phyloP scores from a whole-genome alignment of 2,797 vertebrate species.

The Xenentodon cancila region DNA sequence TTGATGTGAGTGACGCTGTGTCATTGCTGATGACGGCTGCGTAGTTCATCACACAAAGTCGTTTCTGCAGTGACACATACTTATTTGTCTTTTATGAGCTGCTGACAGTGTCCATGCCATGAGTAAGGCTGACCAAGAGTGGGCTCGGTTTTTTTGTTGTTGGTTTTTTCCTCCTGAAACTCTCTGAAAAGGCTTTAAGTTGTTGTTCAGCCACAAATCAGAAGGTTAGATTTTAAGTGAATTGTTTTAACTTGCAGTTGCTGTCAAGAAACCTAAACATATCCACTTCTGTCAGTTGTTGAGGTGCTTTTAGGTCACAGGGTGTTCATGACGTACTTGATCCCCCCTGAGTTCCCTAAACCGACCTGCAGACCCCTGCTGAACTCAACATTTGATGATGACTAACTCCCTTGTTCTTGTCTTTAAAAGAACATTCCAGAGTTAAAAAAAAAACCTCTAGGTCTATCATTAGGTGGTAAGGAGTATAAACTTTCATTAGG shows the following conservation, averaged over 20 bases:
- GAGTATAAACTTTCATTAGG: too few species aligned
- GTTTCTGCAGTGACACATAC: constrained; percentile 70
- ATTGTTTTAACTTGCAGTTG: constrained; percentile 13
- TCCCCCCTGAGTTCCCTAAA: too few species aligned
- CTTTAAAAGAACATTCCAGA: background rate
- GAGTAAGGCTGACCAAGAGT: constrained; percentile 39
- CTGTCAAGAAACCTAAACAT: constrained; percentile 13
- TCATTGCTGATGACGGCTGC: constrained; percentile 68
- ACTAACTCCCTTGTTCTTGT: constrained; percentile 37
- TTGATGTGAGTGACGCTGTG: constrained; percentile 78
- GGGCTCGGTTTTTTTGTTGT: background rate
- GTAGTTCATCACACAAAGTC: constrained; percentile 70
- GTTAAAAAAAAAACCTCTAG: too few species aligned
- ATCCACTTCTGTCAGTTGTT: constrained; percentile 5
- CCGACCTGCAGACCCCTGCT: too few species aligned
- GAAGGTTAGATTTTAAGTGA: background rate
- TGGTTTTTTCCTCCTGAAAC: constrained; percentile 16
- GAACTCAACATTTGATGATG: constrained; percentile 22
- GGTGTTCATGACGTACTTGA: background rate
- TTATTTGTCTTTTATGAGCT: constrained; percentile 77
- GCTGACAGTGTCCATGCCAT: constrained; percentile 64
- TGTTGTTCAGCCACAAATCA: background rate
- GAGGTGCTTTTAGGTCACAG: constrained; percentile 12
- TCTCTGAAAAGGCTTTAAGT: constrained; percentile 22
- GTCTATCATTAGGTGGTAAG: too few species aligned